A percentile compares a stretch with the other conserved stretches of the same genome.
These are phyloP conservation scores for Egretta garzetta DNA, from an alignment of 2,113 vertebrate genomes.

Conservation along the genomic window DNA sequence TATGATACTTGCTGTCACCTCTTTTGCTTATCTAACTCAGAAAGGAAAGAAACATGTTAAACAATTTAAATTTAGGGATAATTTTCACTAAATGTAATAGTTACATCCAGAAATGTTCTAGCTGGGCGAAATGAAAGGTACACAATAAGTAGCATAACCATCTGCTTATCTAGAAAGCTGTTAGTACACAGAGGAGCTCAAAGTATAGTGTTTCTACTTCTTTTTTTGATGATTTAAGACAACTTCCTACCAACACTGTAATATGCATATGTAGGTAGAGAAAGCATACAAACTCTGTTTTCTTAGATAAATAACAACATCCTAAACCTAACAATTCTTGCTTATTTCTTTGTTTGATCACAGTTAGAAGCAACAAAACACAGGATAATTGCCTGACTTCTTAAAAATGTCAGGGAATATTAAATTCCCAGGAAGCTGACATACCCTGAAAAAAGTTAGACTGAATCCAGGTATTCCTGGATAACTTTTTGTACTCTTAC, in stretches of 20 bases:
- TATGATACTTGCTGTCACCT: no score
- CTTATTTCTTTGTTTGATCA: neutral
- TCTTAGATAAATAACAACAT: neutral
- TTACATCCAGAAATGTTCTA: neutral
- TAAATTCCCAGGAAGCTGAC: neutral
- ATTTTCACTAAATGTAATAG: neutral
- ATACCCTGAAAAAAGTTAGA: neutral
- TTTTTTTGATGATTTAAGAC: neutral
- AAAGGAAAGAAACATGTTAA: neutral
- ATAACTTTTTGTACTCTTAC: neutral
- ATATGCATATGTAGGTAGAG: neutral
- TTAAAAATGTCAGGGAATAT: no score
- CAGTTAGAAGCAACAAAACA: neutral
- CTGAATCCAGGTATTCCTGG: neutral
- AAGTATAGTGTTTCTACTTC: neutral
- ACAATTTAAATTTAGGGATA: neutral
- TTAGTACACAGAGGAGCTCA: neutral
- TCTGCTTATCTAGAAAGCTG: neutral
- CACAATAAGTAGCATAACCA: neutral
- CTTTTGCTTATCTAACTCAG: neutral
- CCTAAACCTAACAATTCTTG: neutral
- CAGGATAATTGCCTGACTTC: neutral
- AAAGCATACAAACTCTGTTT: neutral
- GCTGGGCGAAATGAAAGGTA: neutral
- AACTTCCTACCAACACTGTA: neutral